Conservation (phyloP, 2,888 invertebrate species). For the Piscicola geometra region DNA sequence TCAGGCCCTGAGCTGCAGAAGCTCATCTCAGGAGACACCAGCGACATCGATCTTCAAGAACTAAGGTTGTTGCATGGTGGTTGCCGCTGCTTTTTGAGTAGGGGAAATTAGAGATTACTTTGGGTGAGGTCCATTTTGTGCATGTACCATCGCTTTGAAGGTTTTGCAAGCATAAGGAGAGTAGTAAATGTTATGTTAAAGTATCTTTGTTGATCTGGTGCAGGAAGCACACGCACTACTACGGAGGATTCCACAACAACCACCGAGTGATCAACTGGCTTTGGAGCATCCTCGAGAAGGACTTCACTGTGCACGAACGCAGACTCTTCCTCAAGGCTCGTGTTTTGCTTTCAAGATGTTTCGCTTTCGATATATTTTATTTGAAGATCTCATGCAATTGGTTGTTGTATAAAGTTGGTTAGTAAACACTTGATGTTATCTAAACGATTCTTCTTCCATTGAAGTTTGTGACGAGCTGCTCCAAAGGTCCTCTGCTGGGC, state of each 20-base stretch:
- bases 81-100: too few relatives aligned
- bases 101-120: too few relatives aligned
- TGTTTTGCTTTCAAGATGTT: background rate
- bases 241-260: constrained; percentile 97
- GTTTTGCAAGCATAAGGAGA: background rate
- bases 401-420: too few relatives aligned
- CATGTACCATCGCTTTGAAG: too few relatives aligned
- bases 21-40: constrained; percentile 90
- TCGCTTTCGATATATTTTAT: too few relatives aligned
- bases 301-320: constrained; percentile 85
- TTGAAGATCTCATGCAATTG: too few relatives aligned
- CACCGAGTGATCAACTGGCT: constrained; percentile 96
- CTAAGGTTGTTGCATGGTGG: constrained; percentile 49
- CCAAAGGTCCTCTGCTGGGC: constrained; percentile 90
- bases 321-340: constrained; percentile 66
- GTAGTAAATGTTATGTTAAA: background rate
- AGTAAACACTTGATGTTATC: too few relatives aligned
- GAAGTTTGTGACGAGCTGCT: constrained; percentile 70
- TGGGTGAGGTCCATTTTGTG: too few relatives aligned
- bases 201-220: background rate
- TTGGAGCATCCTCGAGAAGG: constrained; percentile 93
- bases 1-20: constrained; percentile 92
- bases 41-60: constrained; percentile 74
- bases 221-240: constrained; percentile 82
- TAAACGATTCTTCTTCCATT: too few relatives aligned